Percentiles rank a stretch among this genome's conserved stretches.
Conservation (phyloP, 2,113 vertebrate species). For the Pterocles gutturalis region DNA sequence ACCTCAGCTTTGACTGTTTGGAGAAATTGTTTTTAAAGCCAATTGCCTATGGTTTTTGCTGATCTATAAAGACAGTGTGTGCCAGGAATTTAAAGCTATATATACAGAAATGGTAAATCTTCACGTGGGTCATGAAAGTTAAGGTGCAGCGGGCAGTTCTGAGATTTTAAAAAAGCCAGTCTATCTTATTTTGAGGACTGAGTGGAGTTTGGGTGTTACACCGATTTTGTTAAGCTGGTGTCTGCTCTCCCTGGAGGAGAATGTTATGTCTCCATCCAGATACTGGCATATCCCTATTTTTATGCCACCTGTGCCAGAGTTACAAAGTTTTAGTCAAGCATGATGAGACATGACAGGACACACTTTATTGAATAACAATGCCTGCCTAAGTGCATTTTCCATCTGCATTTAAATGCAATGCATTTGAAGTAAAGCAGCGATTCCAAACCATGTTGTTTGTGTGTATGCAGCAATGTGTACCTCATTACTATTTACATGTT, state of each 20-base stretch:
- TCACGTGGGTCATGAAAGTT: not conserved
- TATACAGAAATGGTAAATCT: not conserved
- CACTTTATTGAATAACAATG: conserved; percentile 49
- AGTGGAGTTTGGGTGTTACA: not conserved
- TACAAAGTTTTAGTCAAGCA: conserved; percentile 55
- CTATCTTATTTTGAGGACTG: not conserved
- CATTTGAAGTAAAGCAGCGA: conserved; percentile 30
- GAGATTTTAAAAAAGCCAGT: not conserved
- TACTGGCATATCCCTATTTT: conserved; percentile 43
- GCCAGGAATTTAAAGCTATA: not conserved
- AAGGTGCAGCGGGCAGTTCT: not conserved
- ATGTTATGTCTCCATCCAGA: conserved; percentile 32
- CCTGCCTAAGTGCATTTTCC: conserved; percentile 51
- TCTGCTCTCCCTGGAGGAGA: not conserved
- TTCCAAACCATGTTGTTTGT: not conserved
- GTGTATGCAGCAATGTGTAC: not conserved
- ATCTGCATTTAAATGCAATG: conserved; percentile 40
- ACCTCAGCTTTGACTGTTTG: not conserved
- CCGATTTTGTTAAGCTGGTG: not conserved
- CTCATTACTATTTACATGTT: not conserved
- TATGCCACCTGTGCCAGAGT: conserved; percentile 47
- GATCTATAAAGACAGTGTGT: not conserved
- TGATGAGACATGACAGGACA: conserved; percentile 51
- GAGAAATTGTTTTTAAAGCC: not conserved
- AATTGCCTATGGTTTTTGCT: not conserved